These are phyloP conservation scores for Onychostruthus taczanowskii DNA, from an alignment of 2,113 vertebrate species.

Conservation along the genomic window DNA sequence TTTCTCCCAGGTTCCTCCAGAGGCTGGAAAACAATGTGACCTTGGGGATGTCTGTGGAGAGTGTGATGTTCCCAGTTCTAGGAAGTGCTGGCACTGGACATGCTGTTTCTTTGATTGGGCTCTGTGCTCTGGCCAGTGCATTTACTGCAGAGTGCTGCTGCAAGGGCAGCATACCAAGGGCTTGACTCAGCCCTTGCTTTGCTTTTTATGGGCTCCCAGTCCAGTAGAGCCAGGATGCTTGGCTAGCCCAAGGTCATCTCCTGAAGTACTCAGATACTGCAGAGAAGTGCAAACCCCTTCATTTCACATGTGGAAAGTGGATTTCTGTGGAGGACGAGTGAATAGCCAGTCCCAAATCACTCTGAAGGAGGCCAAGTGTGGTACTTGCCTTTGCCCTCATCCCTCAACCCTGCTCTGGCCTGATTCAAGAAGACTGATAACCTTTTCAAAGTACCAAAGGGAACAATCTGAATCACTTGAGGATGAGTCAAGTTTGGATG, in stretches of 20 bases:
- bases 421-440: conserved; percentile 6
- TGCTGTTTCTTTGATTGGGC: background rate
- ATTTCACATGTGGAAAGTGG: background rate
- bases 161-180: background rate
- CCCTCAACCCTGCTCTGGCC: background rate
- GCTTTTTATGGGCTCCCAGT: background rate
- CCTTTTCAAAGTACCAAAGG: background rate
- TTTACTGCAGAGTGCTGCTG: background rate
- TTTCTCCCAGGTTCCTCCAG: background rate
- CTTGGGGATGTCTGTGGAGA: background rate
- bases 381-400: background rate
- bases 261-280: background rate
- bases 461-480: background rate
- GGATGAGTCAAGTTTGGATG: conserved; percentile 16
- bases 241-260: background rate
- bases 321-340: background rate
- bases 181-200: background rate
- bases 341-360: background rate
- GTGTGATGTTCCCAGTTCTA: background rate
- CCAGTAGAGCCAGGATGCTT: background rate
- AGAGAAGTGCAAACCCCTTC: background rate
- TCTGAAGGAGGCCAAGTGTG: background rate
- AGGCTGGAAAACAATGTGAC: background rate
- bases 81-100: background rate
- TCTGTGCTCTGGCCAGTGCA: background rate